Evolutionary conservation across 2,797 vertebrate species (phyloP).

Genomic region (Gallinago stenura): DNA sequence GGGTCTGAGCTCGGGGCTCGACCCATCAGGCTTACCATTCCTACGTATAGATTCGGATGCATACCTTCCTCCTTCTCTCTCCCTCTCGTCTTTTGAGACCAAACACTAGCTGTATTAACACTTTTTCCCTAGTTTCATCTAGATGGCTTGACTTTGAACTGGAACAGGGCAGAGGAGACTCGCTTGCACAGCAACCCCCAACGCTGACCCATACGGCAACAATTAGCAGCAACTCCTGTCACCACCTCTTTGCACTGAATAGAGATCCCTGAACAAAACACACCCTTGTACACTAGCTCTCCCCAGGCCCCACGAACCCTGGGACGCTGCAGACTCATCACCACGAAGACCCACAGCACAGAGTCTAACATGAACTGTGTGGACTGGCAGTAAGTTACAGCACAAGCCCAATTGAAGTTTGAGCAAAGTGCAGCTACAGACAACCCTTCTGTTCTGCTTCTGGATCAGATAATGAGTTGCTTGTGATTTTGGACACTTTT

Average conservation of each 20-base stretch:
- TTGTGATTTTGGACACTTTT: neutral
- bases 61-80: neutral
- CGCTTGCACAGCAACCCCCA: neutral
- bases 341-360: neutral
- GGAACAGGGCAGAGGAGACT: neutral
- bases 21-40: neutral
- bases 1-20: neutral
- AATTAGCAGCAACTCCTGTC: neutral
- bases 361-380: neutral
- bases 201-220: neutral
- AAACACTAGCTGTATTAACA: neutral
- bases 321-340: neutral
- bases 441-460: neutral
- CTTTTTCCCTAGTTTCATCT: neutral
- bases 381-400: neutral
- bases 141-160: neutral
- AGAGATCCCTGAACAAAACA: constrained; percentile 1
- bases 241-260: neutral
- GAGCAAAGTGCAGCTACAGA: neutral
- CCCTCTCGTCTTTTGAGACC: neutral
- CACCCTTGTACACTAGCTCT: neutral
- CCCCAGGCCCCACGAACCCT: neutral
- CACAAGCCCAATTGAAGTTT: neutral
- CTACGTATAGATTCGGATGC: neutral
- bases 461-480: neutral